phyloP scores from a whole-genome alignment of 2,888 invertebrate genomes.

The Macrosiphum euphorbiae region DNA sequence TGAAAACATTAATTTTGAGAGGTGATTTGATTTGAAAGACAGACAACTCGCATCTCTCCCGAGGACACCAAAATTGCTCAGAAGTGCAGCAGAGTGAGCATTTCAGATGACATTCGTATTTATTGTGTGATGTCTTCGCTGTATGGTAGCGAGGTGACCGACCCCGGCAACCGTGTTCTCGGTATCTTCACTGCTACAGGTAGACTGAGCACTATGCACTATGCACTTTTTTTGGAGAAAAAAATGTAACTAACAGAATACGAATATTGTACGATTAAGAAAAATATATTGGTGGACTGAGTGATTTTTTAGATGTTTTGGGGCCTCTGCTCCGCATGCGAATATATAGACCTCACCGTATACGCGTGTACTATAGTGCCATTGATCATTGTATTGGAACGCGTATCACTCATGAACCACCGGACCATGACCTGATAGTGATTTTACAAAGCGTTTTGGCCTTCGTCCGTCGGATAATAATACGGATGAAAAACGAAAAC shows the following conservation, averaged over 20 bases:
- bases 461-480: background rate
- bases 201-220: background rate
- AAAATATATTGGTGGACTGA: too few species aligned
- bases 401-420: background rate
- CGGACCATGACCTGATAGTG: background rate
- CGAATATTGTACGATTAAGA: too few species aligned
- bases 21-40: background rate
- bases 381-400: background rate
- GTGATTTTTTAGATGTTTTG: background rate
- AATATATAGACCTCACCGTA: background rate
- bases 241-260: background rate
- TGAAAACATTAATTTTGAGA: background rate
- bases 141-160: background rate
- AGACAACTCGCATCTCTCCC: background rate
- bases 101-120: background rate
- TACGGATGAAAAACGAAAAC: background rate
- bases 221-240: background rate
- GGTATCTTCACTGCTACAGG: background rate
- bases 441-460: background rate
- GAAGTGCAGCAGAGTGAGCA: background rate
- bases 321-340: background rate
- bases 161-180: background rate
- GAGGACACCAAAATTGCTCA: background rate
- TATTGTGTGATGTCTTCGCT: background rate
- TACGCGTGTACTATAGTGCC: background rate